Evolutionary conservation across 2,888 invertebrate species (phyloP).

Genomic region (Pyrgus malvae): DNA sequence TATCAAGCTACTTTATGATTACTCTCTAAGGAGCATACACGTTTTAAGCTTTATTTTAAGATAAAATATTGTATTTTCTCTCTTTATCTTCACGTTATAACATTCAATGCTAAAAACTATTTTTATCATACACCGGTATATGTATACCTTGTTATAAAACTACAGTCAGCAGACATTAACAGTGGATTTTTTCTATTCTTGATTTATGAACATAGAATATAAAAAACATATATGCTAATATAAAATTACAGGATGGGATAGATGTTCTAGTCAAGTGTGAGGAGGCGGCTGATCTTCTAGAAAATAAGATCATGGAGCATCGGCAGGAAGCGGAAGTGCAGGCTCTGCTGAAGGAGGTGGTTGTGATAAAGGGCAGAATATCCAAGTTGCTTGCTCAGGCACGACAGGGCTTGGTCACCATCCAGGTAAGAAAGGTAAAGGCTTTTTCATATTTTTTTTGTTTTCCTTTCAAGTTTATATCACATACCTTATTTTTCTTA

Average conservation of each 20-base stretch:
- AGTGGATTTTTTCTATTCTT: background rate
- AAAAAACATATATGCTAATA: background rate
- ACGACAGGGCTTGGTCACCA: constrained; percentile 83
- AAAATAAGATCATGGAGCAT: constrained; percentile 83
- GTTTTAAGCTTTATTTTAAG: too few relatives aligned
- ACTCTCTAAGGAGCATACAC: too few relatives aligned
- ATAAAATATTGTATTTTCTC: too few relatives aligned
- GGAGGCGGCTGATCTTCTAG: constrained; percentile 84
- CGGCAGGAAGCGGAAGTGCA: constrained; percentile 85
- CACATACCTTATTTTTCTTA: background rate
- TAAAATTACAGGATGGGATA: constrained; percentile 84
- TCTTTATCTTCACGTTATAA: too few relatives aligned
- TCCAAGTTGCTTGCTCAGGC: constrained; percentile 85
- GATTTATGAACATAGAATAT: background rate
- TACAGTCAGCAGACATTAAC: too few relatives aligned
- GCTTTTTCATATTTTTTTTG: background rate
- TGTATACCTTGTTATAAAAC: too few relatives aligned
- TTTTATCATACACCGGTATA: too few relatives aligned
- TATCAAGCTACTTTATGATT: too few relatives aligned
- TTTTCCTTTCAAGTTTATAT: background rate
- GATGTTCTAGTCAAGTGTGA: constrained; percentile 86
- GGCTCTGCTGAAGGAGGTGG: constrained; percentile 77
- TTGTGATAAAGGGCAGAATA: constrained; percentile 84
- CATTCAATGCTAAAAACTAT: too few relatives aligned
- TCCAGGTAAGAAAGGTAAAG: constrained; percentile 77